phyloP scores from a whole-genome alignment of 2,888 invertebrate species.

The Aleiodes leptofemur region DNA sequence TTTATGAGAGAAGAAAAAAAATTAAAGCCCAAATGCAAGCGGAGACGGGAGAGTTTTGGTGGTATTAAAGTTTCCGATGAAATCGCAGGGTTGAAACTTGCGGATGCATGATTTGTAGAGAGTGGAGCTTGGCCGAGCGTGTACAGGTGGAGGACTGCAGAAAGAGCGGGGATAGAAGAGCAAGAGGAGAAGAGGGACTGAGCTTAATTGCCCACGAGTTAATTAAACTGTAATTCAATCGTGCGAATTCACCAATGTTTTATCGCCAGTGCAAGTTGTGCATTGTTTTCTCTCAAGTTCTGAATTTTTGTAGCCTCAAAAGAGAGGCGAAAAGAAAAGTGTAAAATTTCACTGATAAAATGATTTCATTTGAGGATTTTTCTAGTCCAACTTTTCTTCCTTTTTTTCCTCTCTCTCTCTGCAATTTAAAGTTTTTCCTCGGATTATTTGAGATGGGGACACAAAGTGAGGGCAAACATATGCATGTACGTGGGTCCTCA shows the following conservation, averaged over 20 bases:
- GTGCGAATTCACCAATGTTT: conserved; percentile 73
- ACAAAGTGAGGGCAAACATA: conserved; percentile 34
- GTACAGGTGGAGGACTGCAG: conserved; percentile 43
- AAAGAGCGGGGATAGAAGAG: conserved; percentile 39
- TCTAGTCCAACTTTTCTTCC: background rate
- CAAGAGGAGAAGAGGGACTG: conserved; percentile 53
- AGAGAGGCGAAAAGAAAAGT: conserved; percentile 2
- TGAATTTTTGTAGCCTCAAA: conserved; percentile 25
- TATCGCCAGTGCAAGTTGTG: conserved; percentile 62
- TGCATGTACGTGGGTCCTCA: conserved; percentile 43
- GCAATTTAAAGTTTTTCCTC: conserved; percentile 39
- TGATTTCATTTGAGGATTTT: too few relatives aligned
- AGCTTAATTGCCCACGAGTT: conserved; percentile 72
- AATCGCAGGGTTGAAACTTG: conserved; percentile 66
- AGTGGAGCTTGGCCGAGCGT: conserved; percentile 44
- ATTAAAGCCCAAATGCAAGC: conserved; percentile 12
- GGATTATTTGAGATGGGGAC: conserved; percentile 38
- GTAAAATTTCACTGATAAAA: background rate
- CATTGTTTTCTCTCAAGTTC: conserved; percentile 39
- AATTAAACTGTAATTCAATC: conserved; percentile 75
- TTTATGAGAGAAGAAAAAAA: conserved; percentile 13
- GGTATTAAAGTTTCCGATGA: conserved; percentile 69
- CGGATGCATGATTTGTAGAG: conserved; percentile 65
- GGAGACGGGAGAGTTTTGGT: conserved; percentile 25
- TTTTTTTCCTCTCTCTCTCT: conserved; percentile 28